Base-by-base conservation (phyloP, 2,888 invertebrate genomes). In the Parnassius smintheus region DNA sequence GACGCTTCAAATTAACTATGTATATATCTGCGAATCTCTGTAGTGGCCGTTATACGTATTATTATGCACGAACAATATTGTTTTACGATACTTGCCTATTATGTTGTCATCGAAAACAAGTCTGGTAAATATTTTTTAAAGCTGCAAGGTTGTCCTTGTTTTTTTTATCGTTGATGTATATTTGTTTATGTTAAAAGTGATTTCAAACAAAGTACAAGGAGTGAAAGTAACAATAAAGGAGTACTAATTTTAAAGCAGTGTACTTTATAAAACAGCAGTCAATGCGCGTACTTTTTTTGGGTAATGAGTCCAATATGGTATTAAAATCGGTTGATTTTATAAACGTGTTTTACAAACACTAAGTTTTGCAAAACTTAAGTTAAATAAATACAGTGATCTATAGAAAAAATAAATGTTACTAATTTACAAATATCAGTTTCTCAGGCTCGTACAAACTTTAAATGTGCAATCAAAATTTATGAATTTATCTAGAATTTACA, bases 1-100 rank as follows among this genome's bases (percentile, higher is more conserved):
- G 78, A 77, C 76, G 70, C 69, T 70, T 75, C 72, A 68, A 76
- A 77, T 79, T 78, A 79, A 67, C 71, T 70, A 65, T 68, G 65
- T 67, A 66, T 68, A 65, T 67, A 66, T 71, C 68, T 73, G 70
- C 61, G 63, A 71, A 68, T 71, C 68, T 67, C 69, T 64, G 61
- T 46, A 65, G 59, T 65, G 60, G 56, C 35, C 65, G 59, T 51
- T 61, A 58, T 62, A 55, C 58, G 61, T 56, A 57, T 52, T 63
- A 57, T 65, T 62, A 64, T 60, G 61, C 62, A 63, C 56, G 64
- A 60, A 65, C 61, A 61, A 65, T 64, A 62, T 57, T 52, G 55
- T 60, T 63, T 62, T 59, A 46, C n/a, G 55, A 63, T 59, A 59
- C 55, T 48, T 18, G 18, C 58, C 22, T 35, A 55, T 58, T 44